These are phyloP conservation scores for Decapterus maruadsi DNA, from an alignment of 2,797 vertebrate species.

Conservation along the genomic window DNA sequence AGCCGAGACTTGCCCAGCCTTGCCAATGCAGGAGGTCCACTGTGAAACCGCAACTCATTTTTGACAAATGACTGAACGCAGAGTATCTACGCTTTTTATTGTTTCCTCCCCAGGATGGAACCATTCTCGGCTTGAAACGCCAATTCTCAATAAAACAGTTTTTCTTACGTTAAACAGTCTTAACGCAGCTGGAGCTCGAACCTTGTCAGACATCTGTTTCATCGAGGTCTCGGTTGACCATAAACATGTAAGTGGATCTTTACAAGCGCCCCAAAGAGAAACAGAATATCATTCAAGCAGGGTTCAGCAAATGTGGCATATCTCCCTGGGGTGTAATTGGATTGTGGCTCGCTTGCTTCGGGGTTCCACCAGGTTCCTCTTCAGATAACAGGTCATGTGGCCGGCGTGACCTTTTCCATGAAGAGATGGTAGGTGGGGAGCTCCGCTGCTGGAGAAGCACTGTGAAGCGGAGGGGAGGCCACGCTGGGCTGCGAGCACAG, in stretches of 20 bases:
- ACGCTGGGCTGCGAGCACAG: constrained; percentile 1
- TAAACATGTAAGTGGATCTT: constrained; percentile 74
- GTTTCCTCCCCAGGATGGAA: constrained; percentile 1
- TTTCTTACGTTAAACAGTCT: neutral
- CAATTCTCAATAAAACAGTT: neutral
- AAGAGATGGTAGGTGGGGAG: constrained; percentile 62
- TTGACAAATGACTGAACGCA: constrained; percentile 30
- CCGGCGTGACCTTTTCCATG: constrained; percentile 78
- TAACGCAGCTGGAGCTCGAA: constrained; percentile 26
- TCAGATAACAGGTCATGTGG: constrained; percentile 79
- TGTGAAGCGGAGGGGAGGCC: constrained; percentile 54
- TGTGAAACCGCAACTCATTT: constrained; percentile 14
- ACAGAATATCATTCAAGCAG: constrained; percentile 62
- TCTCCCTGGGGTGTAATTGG: constrained; percentile 79
- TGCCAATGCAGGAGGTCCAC: constrained; percentile 28
- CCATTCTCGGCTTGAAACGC: neutral
- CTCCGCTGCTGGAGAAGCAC: constrained; percentile 55
- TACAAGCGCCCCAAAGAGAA: constrained; percentile 62
- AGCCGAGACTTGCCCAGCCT: constrained; percentile 29
- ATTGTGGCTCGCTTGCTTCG: constrained; percentile 72
- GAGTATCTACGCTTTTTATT: neutral
- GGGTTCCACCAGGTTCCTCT: constrained; percentile 70
- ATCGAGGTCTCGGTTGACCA: constrained; percentile 41
- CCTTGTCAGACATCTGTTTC: constrained; percentile 65
- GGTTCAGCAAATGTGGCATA: constrained; percentile 67